These are phyloP conservation scores for Struthio camelus DNA, from an alignment of 2,113 vertebrate genomes.

Conservation along the genomic window DNA sequence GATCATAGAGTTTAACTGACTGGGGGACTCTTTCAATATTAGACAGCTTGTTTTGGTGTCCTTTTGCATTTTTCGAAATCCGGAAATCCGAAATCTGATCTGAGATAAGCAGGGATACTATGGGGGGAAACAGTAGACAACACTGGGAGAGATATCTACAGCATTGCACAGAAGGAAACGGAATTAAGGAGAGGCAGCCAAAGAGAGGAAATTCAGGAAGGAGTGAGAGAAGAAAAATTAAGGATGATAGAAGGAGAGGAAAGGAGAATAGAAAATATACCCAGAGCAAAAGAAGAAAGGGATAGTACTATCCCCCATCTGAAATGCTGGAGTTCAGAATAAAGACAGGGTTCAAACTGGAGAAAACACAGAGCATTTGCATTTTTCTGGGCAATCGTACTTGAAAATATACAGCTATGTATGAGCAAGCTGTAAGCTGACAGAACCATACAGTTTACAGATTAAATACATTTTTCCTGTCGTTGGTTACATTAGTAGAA, in stretches of 20 bases:
- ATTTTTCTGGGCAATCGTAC: background rate
- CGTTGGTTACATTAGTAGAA: background rate
- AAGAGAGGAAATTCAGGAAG: background rate
- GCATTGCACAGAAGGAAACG: background rate
- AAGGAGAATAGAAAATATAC: background rate
- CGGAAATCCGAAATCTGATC: too few relatives aligned
- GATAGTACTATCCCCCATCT: background rate
- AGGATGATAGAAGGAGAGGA: background rate
- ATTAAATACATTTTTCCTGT: background rate
- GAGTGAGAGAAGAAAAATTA: background rate
- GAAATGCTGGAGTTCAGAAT: background rate
- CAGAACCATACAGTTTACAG: background rate
- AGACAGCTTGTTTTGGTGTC: background rate
- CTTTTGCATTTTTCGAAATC: background rate
- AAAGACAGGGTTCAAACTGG: background rate
- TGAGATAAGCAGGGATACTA: background rate
- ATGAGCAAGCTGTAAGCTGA: background rate
- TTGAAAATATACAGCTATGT: background rate
- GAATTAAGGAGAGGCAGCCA: background rate
- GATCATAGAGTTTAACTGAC: background rate
- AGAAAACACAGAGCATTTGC: background rate
- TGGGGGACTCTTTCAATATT: background rate
- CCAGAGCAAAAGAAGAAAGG: background rate
- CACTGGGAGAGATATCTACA: background rate
- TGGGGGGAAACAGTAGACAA: background rate